Base-by-base conservation (phyloP, 2,797 vertebrate genomes). In the Channallabes apus region DNA sequence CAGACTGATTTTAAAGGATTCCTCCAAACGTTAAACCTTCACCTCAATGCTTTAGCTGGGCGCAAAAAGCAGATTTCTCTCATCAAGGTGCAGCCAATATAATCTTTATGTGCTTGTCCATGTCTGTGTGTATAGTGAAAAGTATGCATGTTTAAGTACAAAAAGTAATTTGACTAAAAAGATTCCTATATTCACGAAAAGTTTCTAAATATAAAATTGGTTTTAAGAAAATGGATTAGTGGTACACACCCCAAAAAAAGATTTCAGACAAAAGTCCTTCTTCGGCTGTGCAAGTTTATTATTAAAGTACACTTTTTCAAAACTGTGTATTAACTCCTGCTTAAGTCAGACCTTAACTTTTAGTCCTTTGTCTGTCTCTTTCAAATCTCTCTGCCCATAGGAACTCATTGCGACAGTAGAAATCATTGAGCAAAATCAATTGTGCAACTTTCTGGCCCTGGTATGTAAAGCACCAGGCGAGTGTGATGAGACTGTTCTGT, bases 51-150 rank as follows among this genome's bases (percentile, higher is more conserved):
- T 9, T 97, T 96, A 0, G 91, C 67, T 0, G 94, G 95, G 1
- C 96, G 98, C 89, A 96, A 91, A 91, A 95, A 96, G 91, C 97
- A 99, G 92, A 90, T 95, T 29, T 92, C 95, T 29, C 94, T 93
- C 24, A 87, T 98, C 3, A 94, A 97, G 96, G 97, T 99, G 91
- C 32, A 1, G 61, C n/a, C 62, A 9, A 54, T 59, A 54, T 59
- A 82, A 78, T 18, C 20, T 32, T 18, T 58, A 32, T 79, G 20
- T 79, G 0, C 62, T 14, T 24, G 1, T 58, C 20, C 22, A 5
- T 54, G n/a, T 59, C 5, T 79, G 6, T 32, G 9, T 38, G 32
- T 38, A 38, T 41, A n/a, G 12, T 15, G 22, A 38, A 38, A 15
- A n/a, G 17, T 12, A n/a, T 24, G 18, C 17, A 78, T 41, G 38